phyloP scores from a whole-genome alignment of 2,113 vertebrate species.

The Mus spicilegus region DNA sequence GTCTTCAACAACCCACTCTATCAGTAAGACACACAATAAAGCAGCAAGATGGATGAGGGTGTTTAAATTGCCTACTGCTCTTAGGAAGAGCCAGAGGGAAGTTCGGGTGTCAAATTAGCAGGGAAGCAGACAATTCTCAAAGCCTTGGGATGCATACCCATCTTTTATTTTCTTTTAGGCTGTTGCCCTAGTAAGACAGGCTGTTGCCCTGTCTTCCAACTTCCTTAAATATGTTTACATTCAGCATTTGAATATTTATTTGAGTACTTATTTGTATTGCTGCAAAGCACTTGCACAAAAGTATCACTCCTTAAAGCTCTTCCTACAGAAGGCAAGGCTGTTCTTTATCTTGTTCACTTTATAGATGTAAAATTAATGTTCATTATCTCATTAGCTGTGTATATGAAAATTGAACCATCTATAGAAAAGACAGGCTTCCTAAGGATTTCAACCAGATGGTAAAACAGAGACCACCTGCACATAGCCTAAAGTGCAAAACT shows the following conservation, averaged over 20 bases:
- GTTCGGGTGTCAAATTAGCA: not conserved
- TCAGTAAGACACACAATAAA: not conserved
- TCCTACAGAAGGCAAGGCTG: not conserved
- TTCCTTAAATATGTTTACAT: not conserved
- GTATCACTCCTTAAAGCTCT: not conserved
- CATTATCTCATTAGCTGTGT: not conserved
- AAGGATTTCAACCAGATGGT: not conserved
- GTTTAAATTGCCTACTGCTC: not conserved
- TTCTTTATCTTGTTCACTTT: not conserved
- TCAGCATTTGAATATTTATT: not conserved
- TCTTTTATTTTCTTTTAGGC: not conserved
- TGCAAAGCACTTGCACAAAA: conserved; percentile 6
- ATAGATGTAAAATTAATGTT: not conserved
- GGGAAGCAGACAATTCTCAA: not conserved
- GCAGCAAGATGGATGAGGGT: not conserved
- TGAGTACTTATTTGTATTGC: not conserved
- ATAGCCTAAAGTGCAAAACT: conserved; percentile 12
- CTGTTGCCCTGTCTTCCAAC: not conserved
- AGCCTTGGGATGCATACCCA: not conserved
- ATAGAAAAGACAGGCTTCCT: not conserved
- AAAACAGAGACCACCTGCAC: not conserved
- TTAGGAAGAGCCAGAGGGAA: not conserved
- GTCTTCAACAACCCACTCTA: not conserved
- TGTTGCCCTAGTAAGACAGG: not conserved
- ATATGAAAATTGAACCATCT: not conserved